These are phyloP conservation scores for Eptatretus burgeri DNA, from an alignment of 2,113 vertebrate genomes.

Conservation along the genomic window DNA sequence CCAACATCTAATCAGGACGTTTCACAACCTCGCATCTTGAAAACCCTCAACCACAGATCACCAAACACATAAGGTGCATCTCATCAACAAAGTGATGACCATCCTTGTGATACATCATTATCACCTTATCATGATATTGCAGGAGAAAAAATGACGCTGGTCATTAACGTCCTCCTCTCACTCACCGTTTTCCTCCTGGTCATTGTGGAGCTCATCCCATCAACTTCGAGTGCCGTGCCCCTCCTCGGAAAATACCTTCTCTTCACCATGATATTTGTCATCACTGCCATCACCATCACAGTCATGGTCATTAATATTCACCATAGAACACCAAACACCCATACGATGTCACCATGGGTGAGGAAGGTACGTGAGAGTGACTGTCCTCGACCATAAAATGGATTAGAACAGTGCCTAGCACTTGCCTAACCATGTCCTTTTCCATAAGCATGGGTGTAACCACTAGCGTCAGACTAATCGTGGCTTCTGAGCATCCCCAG, in stretches of 20 bases:
- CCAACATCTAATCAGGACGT: too few species aligned
- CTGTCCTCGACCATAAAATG: background rate
- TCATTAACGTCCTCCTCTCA: slow-evolving; percentile 76
- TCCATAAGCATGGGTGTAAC: too few species aligned
- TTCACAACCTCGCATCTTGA: too few species aligned
- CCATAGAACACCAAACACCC: slow-evolving; percentile 81
- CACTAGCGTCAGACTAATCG: too few species aligned
- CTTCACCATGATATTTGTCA: slow-evolving; percentile 97
- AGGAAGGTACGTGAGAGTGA: slow-evolving; percentile 33
- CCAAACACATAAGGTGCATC: too few species aligned
- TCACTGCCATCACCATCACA: slow-evolving; percentile 75
- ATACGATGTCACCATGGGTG: slow-evolving; percentile 73
- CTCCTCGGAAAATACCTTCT: slow-evolving; percentile 95
- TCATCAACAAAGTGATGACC: too few species aligned
- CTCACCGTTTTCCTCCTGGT: slow-evolving; percentile 89
- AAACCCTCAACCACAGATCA: too few species aligned
- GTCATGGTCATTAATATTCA: slow-evolving; percentile 91
- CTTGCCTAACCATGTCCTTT: too few species aligned
- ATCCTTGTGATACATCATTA: too few species aligned
- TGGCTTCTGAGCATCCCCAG: too few species aligned
- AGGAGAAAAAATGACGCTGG: slow-evolving; percentile 97
- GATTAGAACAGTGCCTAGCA: too few species aligned
- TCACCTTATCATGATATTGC: background rate
- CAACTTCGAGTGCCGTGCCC: slow-evolving; percentile 74
- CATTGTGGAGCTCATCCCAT: slow-evolving; percentile 86